Evolutionary conservation across 2,113 vertebrate genomes (phyloP), one percentile per base, ranked within the genome.

Genomic region (Lasiurus cinereus): DNA sequence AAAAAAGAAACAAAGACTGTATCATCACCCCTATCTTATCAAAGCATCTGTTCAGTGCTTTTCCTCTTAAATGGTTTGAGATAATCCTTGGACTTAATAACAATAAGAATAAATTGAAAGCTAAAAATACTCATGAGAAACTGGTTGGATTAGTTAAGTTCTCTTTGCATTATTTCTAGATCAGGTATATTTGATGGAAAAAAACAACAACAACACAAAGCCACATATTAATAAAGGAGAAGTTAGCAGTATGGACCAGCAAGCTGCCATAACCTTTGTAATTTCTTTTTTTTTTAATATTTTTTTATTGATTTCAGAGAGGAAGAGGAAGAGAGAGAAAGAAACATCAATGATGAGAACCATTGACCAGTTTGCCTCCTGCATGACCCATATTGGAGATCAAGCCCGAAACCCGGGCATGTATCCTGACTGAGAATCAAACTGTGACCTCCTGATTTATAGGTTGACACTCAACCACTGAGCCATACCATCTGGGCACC

Each of bases 111-210:
- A 21, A 80, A 93, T 56, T 59, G 52, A 88, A 90, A 84, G 27
- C 29, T 94, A 90, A 93, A 96, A 89, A 46, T 59, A 64, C 5
- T 31, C 19, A 59, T 73, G 46, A 94, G 62, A 48, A 85, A 82
- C 39, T 69, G 22, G 5, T 43, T 72, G 43, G 43, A 69, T 86
- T 91, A 85, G 88, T 88, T 54, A 91, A 54, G 22, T 54, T 72
- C 76, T 82, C 72, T 29, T 29, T 62, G 29, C 11, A 13, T 77
- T 36, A 43, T 62, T 92, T 93, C 77, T 92, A 82, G 67, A 39
- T 95, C 31, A 48, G 46, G 9, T 15, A 14, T 78, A 90, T 72
- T 91, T 94, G 52, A 66, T 78, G 50, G 0, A 64, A 64, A 12
- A 62, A 64, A 62, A 64, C 11, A 8, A 3, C 11, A 8, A 3